Base-by-base conservation (phyloP, 2,888 invertebrate genomes). In the Resseliella maxima region DNA sequence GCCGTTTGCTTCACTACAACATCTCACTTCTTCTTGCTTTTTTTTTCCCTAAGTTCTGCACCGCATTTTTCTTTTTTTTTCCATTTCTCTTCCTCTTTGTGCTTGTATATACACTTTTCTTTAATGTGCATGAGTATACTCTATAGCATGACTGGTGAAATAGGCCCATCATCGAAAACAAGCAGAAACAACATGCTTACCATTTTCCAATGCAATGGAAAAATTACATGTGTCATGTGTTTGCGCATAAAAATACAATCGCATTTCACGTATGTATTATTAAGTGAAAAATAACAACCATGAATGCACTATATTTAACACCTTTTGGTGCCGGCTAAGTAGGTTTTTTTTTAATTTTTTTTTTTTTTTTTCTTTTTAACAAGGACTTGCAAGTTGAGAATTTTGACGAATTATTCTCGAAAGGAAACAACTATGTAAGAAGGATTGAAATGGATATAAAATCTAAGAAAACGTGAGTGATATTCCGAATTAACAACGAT, bases 201-300 rank as follows among this genome's bases (percentile, higher is more conserved):
- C 59, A 59, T 24, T 59, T 59, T 59, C 59, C 59, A 59, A 59
- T 31, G 72, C 72, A 72, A 72, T 72, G 31, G 72, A 31, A 59
- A 59, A 59, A 72, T 72, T 72, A 72, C 72, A 15, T 72, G 35
- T 72, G 72, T 72, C 72, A 72, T 72, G 72, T 72, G 72, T 72
- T 72, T 72, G 27, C 12, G 12, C 72, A 31, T 2, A 72, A n/a
- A 72, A 72, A 72, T 72, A 72, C 72, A 72, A 72, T 31, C 15
- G 35, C 35, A 72, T 24, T 72, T 72, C 35, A 72, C 72, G 72
- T 59, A 24, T 59, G 15, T 59, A 24, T 24, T 2, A 5, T 59
- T 15, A 59, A 24, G n/a, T 24, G 59, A 59, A 24, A 59, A 24
- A 24, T 59, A 59, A 24, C n/a, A 59, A 59, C n/a, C n/a, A n/a